phyloP scores from a whole-genome alignment of 1,140 invertebrate species.

The Chironomus striatipennis region DNA sequence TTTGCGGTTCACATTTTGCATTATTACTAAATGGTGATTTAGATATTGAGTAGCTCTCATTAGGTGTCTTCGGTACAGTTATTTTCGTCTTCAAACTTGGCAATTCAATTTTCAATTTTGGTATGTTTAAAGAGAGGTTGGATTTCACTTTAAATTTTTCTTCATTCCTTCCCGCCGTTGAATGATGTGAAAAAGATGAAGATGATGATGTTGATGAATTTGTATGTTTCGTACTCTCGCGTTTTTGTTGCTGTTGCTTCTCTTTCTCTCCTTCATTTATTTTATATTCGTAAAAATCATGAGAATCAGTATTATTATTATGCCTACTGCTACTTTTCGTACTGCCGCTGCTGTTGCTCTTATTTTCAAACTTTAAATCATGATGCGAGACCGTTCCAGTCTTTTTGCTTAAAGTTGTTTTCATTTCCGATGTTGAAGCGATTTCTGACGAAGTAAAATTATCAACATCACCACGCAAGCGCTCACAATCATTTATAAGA shows the following conservation, averaged over 20 bases:
- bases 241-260: constrained; percentile 10
- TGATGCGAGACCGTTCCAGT: constrained; percentile 23
- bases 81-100: constrained; percentile 33
- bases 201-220: neutral
- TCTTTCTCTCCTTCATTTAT: constrained; percentile 19
- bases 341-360: neutral
- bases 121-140: constrained; percentile 21
- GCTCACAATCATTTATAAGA: constrained; percentile 15
- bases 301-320: constrained; percentile 6
- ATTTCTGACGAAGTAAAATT: constrained; percentile 18
- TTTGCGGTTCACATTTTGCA: neutral
- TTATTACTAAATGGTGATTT: neutral
- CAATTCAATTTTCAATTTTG: constrained; percentile 38
- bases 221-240: constrained; percentile 8
- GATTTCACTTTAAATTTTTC: constrained; percentile 21
- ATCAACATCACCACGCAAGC: constrained; percentile 21
- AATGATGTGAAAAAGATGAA: neutral
- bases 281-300: constrained; percentile 16
- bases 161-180: constrained; percentile 15
- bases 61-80: constrained; percentile 25
- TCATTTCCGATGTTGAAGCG: constrained; percentile 23
- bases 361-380: constrained; percentile 22
- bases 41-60: constrained; percentile 2
- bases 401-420: constrained; percentile 23
- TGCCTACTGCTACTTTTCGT: neutral